Base-by-base conservation (phyloP, 2,797 vertebrate genomes). In the Chloroceryle inda region DNA sequence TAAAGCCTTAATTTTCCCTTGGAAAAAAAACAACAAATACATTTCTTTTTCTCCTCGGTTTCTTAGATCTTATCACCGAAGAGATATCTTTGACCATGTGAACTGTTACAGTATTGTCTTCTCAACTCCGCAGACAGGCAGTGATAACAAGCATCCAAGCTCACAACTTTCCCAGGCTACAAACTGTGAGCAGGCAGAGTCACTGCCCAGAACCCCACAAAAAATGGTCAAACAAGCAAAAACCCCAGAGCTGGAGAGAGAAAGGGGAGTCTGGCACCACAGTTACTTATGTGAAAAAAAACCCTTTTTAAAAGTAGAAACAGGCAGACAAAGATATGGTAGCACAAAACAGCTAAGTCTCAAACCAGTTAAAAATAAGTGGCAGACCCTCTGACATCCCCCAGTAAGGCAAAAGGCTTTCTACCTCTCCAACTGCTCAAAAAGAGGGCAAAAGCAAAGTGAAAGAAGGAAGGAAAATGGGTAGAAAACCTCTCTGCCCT, bases 71-170 rank as follows among this genome's bases (percentile, higher is more conserved):
- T 95, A 96, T 92, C 68, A 1, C 63, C 45, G 31, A 61, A 81
- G 52, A 67, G 86, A 56, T 92, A 92, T 90, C 81, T 90, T 42
- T 59, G 86, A 21, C 80, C 40, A 89, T 73, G 85, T 76, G 83
- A 96, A 93, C 84, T 74, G 55, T 52, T 52, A 29, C 62, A 85
- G 67, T 2, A 71, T 56, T 89, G 71, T 94, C 84, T 71, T 89
- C 85, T 69, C 63, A 52, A n/a, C 67, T 63, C 74, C 2, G 1
- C 81, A 85, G 75, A 84, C 75, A 74, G 38, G 40, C 69, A 8
- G 55, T 0, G 38, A 88, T 85, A 93, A 82, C 0, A 0, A 53
- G 0, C 0, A n/a, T 53, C 74, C 69, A 1, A 0, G 69, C 84
- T 80, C 40, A 58, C 53, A 62, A 62, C 42, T 87, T 94, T 93